phyloP scores from a whole-genome alignment of 2,797 vertebrate genomes.

The Cuculus canorus region DNA sequence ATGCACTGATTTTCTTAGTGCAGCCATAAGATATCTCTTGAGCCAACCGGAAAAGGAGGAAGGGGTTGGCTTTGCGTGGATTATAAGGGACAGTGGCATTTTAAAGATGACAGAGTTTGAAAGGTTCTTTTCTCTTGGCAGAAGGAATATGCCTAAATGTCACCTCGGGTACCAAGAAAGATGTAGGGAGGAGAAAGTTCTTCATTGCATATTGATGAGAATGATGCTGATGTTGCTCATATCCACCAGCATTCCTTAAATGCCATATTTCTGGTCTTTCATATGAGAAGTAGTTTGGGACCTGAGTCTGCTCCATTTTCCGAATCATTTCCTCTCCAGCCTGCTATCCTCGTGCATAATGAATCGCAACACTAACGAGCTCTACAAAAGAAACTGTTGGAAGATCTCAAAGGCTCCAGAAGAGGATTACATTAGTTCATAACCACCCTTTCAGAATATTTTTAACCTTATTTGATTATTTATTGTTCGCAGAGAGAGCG shows the following conservation, averaged over 20 bases:
- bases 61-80: neutral
- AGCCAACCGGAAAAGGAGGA: neutral
- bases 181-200: neutral
- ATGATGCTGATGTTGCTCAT: neutral
- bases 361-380: neutral
- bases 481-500: neutral
- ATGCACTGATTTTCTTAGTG: neutral
- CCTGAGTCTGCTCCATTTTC: neutral
- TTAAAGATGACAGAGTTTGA: neutral
- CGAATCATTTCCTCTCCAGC: slow-evolving; percentile 12
- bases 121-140: neutral
- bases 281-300: neutral
- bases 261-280: neutral
- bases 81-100: neutral
- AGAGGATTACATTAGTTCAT: neutral
- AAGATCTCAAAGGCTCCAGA: neutral
- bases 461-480: neutral
- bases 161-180: neutral
- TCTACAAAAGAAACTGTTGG: neutral
- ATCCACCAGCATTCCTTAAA: neutral
- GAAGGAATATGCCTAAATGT: neutral
- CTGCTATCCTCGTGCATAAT: neutral
- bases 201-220: neutral
- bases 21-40: neutral
- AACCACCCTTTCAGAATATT: neutral